phyloP scores from a whole-genome alignment of 2,888 invertebrate species.

The Trachelus stipa region DNA sequence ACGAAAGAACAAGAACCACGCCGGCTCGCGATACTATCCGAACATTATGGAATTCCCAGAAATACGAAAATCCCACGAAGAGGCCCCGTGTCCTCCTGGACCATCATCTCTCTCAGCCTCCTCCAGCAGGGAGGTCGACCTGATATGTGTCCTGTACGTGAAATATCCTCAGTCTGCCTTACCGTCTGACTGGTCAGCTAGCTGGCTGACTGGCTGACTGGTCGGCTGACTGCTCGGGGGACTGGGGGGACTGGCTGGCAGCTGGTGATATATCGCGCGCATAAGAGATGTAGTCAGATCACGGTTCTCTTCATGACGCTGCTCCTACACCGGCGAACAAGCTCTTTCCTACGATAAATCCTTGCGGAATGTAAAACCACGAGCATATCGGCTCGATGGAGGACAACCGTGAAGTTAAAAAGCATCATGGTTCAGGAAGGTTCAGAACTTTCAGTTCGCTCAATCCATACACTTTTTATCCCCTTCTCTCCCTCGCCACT shows the following conservation, averaged over 20 bases:
- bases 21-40: constrained; percentile 33
- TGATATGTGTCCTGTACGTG: constrained; percentile 9
- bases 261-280: constrained; percentile 57
- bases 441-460: neutral
- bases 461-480: constrained; percentile 9
- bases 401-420: neutral
- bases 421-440: neutral
- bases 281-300: constrained; percentile 60
- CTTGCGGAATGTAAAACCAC: constrained; percentile 58
- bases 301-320: constrained; percentile 59
- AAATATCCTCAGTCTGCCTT: constrained; percentile 20
- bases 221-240: neutral
- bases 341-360: constrained; percentile 62
- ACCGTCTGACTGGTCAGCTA: neutral
- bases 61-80: constrained; percentile 37
- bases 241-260: neutral
- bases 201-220: constrained; percentile 13
- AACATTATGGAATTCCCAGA: constrained; percentile 38
- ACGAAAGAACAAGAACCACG: constrained; percentile 26
- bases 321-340: constrained; percentile 58
- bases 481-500: constrained; percentile 1
- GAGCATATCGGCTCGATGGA: constrained; percentile 16
- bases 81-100: constrained; percentile 13
- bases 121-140: constrained; percentile 8
- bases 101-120: neutral